Conservation (phyloP, 1,140 invertebrate genomes). For the Parapsyche elsis region DNA sequence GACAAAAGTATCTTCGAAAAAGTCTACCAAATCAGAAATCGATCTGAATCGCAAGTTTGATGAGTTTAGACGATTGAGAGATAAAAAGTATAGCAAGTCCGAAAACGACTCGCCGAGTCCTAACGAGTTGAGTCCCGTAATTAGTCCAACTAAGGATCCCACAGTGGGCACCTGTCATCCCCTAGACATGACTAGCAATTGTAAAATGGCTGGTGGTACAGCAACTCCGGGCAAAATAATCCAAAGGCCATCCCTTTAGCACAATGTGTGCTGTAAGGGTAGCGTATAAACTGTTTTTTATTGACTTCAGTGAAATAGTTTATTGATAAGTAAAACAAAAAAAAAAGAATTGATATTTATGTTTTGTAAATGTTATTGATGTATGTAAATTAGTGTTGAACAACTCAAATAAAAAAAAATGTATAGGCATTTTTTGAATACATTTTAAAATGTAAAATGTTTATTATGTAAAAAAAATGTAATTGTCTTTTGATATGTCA, state of each 20-base stretch:
- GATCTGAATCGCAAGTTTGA: conserved; percentile 64
- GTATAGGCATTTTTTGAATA: too few species aligned
- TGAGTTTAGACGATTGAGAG: conserved; percentile 57
- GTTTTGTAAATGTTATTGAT: too few species aligned
- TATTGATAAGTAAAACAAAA: too few species aligned
- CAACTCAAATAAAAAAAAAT: too few species aligned
- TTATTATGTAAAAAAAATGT: too few species aligned
- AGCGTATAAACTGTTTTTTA: neutral
- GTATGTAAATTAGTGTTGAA: too few species aligned
- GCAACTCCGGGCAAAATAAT: conserved; percentile 45
- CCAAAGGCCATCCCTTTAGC: conserved; percentile 54
- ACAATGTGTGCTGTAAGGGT: neutral
- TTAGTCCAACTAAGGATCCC: conserved; percentile 44
- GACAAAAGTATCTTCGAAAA: conserved; percentile 58
- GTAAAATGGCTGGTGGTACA: conserved; percentile 31
- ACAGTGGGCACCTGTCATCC: conserved; percentile 42
- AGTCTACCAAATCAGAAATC: conserved; percentile 57
- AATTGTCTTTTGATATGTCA: too few species aligned
- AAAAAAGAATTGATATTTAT: too few species aligned
- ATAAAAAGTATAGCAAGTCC: conserved; percentile 49
- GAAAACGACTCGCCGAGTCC: conserved; percentile 55
- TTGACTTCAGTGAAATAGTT: too few species aligned
- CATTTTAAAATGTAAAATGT: too few species aligned
- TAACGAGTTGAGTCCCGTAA: conserved; percentile 42
- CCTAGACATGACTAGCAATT: conserved; percentile 32